phyloP scores from a whole-genome alignment of 1,140 invertebrate species.

The Antheraea pernyi region DNA sequence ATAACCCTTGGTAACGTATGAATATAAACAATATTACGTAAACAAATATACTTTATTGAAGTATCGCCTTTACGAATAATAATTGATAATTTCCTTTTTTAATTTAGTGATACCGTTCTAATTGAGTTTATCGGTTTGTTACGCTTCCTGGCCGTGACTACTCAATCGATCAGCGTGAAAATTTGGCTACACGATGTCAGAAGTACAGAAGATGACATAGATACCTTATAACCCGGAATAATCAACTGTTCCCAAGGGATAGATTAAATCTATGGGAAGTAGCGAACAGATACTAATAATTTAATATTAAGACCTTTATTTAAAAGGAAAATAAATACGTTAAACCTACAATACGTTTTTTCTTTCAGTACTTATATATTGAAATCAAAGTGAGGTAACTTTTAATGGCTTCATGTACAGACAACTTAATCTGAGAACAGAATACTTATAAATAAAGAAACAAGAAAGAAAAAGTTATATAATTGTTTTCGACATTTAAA shows the following conservation, averaged over 20 bases:
- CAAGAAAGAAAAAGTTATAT: not conserved
- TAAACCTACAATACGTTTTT: not conserved
- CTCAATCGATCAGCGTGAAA: no score
- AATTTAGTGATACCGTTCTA: no score
- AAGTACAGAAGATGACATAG: no score
- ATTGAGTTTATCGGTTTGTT: no score
- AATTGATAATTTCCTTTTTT: no score
- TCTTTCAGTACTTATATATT: not conserved
- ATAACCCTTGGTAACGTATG: not conserved
- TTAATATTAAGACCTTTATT: not conserved
- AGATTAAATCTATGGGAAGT: no score
- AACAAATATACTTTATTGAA: constrained; percentile 3
- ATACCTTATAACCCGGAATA: no score
- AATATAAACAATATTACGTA: not conserved
- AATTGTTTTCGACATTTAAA: no score
- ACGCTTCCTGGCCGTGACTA: no score
- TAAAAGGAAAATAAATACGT: not conserved
- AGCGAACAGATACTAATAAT: no score
- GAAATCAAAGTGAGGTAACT: not conserved
- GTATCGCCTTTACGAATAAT: not conserved
- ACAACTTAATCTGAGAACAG: not conserved
- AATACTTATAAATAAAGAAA: not conserved
- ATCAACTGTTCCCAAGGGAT: no score
- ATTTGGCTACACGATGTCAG: no score
- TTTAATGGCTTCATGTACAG: not conserved